Evolutionary conservation across 2,797 vertebrate genomes (phyloP).

Genomic region (Oryzias sinensis): DNA sequence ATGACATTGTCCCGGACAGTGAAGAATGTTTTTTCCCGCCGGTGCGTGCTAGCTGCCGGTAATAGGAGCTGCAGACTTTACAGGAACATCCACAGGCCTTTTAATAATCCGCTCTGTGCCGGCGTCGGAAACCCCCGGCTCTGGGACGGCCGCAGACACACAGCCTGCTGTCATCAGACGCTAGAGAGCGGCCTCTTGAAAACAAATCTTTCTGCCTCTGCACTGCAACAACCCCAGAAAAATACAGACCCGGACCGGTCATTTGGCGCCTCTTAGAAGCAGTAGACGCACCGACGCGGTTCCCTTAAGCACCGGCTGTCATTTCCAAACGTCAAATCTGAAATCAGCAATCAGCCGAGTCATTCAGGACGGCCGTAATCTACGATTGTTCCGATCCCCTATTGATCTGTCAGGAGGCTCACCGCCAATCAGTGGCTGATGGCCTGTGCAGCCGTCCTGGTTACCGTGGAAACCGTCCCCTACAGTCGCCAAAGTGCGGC

Average conservation of each 20-base stretch:
- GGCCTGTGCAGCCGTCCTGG: conserved; percentile 54
- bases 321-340: conserved; percentile 54
- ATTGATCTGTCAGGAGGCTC: conserved; percentile 45
- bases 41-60: conserved; percentile 37
- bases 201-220: conserved; percentile 67
- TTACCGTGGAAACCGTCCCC: conserved; percentile 63
- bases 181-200: conserved; percentile 49
- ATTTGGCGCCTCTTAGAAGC: conserved; percentile 59
- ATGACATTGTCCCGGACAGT: conserved; percentile 40
- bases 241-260: conserved; percentile 59
- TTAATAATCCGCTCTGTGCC: conserved; percentile 59
- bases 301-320: conserved; percentile 48
- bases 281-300: conserved; percentile 50
- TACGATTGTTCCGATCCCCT: conserved; percentile 45
- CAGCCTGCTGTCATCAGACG: conserved; percentile 47
- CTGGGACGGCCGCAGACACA: conserved; percentile 51
- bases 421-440: conserved; percentile 59
- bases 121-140: conserved; percentile 52
- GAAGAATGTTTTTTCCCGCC: conserved; percentile 61
- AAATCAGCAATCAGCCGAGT: conserved; percentile 55
- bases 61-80: conserved; percentile 42
- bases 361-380: conserved; percentile 53
- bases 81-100: conserved; percentile 46
- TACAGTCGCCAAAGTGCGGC: conserved; percentile 68
- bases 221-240: conserved; percentile 54